Percentiles rank a stretch among this genome's conserved stretches.
Evolutionary conservation across 2,113 vertebrate species (phyloP).

Genomic region (Cebidichthys violaceus): DNA sequence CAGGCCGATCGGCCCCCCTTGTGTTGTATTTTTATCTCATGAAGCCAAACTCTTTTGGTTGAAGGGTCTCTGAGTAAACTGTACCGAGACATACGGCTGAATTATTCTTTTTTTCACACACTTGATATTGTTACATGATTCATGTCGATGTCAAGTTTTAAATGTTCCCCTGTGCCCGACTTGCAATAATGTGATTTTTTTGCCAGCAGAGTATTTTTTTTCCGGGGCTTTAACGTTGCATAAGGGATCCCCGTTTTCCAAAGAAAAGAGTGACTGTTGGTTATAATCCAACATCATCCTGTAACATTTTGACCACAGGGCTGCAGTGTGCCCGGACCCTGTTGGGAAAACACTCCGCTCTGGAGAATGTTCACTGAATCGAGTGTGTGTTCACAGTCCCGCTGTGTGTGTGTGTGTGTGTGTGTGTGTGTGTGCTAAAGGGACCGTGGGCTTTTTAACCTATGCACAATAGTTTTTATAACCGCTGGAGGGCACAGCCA

Average conservation of each 20-base stretch:
- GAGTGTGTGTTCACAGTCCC: constrained; percentile 55
- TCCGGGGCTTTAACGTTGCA: constrained; percentile 25
- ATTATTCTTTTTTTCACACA: constrained; percentile 27
- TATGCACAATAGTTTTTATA: constrained; percentile 60
- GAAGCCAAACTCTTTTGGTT: constrained; percentile 1
- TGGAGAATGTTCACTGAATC: constrained; percentile 52
- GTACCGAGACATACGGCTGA: background rate
- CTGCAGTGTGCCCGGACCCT: constrained; percentile 46
- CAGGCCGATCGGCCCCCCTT: background rate
- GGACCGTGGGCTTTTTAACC: constrained; percentile 34
- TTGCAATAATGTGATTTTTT: constrained; percentile 12
- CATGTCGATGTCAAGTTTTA: constrained; percentile 20
- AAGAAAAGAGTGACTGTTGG: constrained; percentile 63
- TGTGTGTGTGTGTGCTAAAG: too few relatives aligned
- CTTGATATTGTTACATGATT: constrained; percentile 20
- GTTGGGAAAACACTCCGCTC: constrained; percentile 59
- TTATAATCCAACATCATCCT: constrained; percentile 54
- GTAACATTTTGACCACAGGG: constrained; percentile 61
- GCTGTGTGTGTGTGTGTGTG: constrained; percentile 35
- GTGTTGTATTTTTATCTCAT: background rate
- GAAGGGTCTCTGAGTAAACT: background rate
- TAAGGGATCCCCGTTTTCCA: constrained; percentile 43
- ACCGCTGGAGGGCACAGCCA: constrained; percentile 37
- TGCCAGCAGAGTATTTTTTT: constrained; percentile 14
- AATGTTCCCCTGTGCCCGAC: constrained; percentile 23